phyloP scores from a whole-genome alignment of 2,888 invertebrate species.

The Diplolepis rosae region DNA sequence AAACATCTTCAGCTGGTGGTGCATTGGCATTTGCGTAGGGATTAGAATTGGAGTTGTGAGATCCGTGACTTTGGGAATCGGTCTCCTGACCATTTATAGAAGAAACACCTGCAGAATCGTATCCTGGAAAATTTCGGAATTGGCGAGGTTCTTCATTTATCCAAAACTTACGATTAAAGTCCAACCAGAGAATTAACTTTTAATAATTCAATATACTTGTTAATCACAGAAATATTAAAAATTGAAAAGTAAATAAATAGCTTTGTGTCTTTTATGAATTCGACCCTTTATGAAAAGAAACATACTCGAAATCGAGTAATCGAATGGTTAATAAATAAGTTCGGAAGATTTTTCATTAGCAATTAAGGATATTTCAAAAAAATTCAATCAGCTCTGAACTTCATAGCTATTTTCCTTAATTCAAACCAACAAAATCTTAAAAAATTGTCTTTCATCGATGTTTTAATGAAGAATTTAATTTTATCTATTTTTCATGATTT shows the following conservation, averaged over 20 bases:
- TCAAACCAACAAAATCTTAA: not conserved
- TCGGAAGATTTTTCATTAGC: slow-evolving; percentile 2
- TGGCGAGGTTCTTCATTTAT: slow-evolving; percentile 29
- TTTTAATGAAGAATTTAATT: not conserved
- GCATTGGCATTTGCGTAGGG: slow-evolving; percentile 69
- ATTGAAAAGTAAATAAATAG: not conserved
- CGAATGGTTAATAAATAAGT: no score
- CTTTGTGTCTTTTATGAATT: not conserved
- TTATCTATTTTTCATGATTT: no score
- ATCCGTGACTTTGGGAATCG: slow-evolving; percentile 45
- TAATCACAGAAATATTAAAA: not conserved
- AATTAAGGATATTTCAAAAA: slow-evolving; percentile 1
- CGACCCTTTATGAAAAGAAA: not conserved
- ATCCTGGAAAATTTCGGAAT: slow-evolving; percentile 62
- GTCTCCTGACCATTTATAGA: slow-evolving; percentile 63
- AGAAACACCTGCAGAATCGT: slow-evolving; percentile 67
- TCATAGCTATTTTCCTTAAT: slow-evolving; percentile 4
- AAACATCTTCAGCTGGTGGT: slow-evolving; percentile 59
- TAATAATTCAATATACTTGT: not conserved
- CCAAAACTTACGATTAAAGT: not conserved
- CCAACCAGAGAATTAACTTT: slow-evolving; percentile 1
- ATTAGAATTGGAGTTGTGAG: slow-evolving; percentile 56
- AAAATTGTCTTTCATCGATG: not conserved
- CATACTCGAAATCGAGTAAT: slow-evolving; percentile 1
- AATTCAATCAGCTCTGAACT: slow-evolving; percentile 6